phyloP scores from a whole-genome alignment of 1,140 invertebrate species.

The Pollicipes pollicipes region DNA sequence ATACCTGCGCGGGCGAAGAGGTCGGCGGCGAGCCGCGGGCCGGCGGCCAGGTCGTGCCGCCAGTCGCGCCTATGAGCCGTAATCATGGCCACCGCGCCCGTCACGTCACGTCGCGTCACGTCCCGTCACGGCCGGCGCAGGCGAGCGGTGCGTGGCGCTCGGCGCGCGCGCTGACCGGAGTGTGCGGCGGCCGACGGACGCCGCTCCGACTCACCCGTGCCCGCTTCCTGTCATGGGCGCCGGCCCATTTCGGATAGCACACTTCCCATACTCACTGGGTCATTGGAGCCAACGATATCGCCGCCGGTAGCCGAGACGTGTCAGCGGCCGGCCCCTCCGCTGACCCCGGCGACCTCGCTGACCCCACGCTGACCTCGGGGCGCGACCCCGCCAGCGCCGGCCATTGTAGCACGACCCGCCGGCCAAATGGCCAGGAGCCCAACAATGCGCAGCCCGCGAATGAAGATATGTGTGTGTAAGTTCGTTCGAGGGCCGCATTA shows the following conservation, averaged over 20 bases:
- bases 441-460: neutral
- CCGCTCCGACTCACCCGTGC: neutral
- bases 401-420: neutral
- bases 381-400: no score
- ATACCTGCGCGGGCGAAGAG: neutral
- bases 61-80: neutral
- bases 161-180: neutral
- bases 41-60: neutral
- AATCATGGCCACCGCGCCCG: neutral
- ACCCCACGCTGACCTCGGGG: neutral
- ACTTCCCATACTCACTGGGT: slow-evolving; percentile 1
- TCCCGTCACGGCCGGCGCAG: no score
- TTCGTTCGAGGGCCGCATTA: neutral
- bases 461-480: neutral
- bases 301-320: neutral
- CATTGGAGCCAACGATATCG: neutral
- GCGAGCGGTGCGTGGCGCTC: no score
- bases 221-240: neutral
- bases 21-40: neutral
- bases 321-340: neutral
- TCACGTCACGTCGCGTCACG: neutral
- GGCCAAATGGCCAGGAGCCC: neutral
- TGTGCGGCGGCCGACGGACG: neutral
- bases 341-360: neutral
- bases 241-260: neutral